Base-by-base conservation (phyloP, 2,113 vertebrate genomes). In the Aplodontia rufa region DNA sequence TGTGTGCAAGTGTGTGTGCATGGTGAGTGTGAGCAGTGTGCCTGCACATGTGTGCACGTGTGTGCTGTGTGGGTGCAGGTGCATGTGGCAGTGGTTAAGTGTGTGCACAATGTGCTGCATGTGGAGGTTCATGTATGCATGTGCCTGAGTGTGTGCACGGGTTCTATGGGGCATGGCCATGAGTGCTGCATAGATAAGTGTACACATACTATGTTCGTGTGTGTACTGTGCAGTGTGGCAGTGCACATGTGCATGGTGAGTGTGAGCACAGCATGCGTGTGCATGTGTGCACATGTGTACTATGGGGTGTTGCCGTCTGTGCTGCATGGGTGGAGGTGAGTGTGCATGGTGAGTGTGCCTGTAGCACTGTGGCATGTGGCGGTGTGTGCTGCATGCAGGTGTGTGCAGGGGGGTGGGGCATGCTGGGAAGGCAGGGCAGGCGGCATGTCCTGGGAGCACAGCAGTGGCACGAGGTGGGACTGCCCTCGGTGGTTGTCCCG, bases 21-120 rank as follows among this genome's bases (percentile, higher is more conserved):
- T 53, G 32, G n/a, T 28, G 76, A 4, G n/a, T 51, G 49, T n/a
- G 49, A 20, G 16, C n/a, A n/a, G 22, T 37, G 19, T 35, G 28
- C 60, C 22, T 16, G 32, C 37, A 74, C 40, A n/a, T n/a, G n/a
- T n/a, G n/a, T n/a, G n/a, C n/a, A n/a, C n/a, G n/a, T n/a, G n/a
- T n/a, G n/a, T n/a, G 10, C 3, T 10, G 20, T 24, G 32, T 11
- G 0, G 55, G 49, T 37, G 91, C 24, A 24, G 9, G 42, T 75
- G 14, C 24, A 40, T 1, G 12, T 49, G 42, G 4, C n/a, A n/a
- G n/a, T n/a, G n/a, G n/a, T n/a, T 49, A 9, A 16, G 51, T 26
- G 49, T n/a, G n/a, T n/a, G n/a, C n/a, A 5, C 20, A 49, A 28
- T 76, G 16, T 32, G 45, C 49, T 1, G 3, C 1, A 3, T 5